Evolutionary conservation across 2,888 invertebrate genomes (phyloP), one percentile per base, ranked within the genome.

Genomic region (Eupeodes luniger): DNA sequence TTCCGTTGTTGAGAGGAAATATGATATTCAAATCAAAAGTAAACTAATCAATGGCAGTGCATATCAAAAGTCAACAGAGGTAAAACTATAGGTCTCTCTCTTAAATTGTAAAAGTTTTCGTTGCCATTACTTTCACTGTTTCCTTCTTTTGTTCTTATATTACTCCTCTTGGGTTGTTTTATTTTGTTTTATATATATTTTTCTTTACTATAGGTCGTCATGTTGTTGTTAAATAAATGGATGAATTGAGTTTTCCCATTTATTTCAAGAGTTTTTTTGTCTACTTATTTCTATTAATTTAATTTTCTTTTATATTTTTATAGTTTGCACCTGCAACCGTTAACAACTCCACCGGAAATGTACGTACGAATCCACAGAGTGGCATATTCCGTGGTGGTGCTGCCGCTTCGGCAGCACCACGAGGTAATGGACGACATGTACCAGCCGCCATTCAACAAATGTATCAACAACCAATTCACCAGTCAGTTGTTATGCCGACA

Each of bases 321-420:
- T 91, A 91, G 90, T 91, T 92, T 83, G 90, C 90, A 84, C 90
- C 92, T 78, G 86, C 91, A 80, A 92, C 92, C 69, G 91, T 91
- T 75, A 92, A 91, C 85, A 92, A 90, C 90, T 70, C 89, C 34
- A 90, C 92, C 74, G 91, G 86, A 59, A 92, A 92, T 85, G 83
- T 89, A 55, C 92, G 93, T 62, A 79, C 91, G 70, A 92, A 92
- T 57, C 92, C 91, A 87, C 91, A 90, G 55, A 90, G 87, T 10
- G 91, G 90, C 74, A 90, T 93, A 16, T 93, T 91, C 90, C 91
- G 93, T 66, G 92, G 91, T 55, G 91, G 91, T 57, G 91, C 92
- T 55, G 89, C 91, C 16, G 70, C 91, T 57, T 90, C 90, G 72
- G 90, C 92, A 40, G 91, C 91, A 27, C 84, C 92, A 34, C 90